phyloP scores from a whole-genome alignment of 2,888 invertebrate species.

The Atrina japonica region DNA sequence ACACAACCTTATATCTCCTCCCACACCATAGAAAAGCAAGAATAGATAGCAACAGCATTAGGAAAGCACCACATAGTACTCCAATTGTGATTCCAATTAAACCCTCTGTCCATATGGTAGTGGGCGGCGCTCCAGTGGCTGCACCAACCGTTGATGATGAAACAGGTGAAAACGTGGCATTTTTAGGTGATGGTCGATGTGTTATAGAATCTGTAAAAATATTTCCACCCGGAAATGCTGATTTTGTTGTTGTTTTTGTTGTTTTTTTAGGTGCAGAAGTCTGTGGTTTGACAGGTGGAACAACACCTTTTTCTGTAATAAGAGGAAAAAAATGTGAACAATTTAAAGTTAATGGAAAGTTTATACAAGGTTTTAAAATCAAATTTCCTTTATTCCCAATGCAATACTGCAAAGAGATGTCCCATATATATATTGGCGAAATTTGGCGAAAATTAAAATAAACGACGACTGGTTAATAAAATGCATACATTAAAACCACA shows the following conservation, averaged over 20 bases:
- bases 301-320: too few species aligned
- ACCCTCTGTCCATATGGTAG: slow-evolving; percentile 24
- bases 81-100: slow-evolving; percentile 31
- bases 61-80: slow-evolving; percentile 31
- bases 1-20: slow-evolving; percentile 39
- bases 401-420: too few species aligned
- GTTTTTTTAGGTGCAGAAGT: neutral
- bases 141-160: slow-evolving; percentile 4
- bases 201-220: slow-evolving; percentile 2
- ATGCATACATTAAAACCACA: too few species aligned
- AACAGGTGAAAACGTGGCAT: neutral
- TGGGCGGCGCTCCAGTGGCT: slow-evolving; percentile 13
- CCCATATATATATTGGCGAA: too few species aligned
- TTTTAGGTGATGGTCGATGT: neutral
- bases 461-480: too few species aligned
- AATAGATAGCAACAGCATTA: slow-evolving; percentile 29
- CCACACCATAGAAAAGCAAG: slow-evolving; percentile 38
- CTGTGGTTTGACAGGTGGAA: too few species aligned
- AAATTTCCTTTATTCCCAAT: too few species aligned
- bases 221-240: slow-evolving; percentile 12
- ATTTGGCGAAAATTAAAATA: too few species aligned
- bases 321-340: too few species aligned
- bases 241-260: slow-evolving; percentile 6
- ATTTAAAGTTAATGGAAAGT: too few species aligned
- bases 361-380: too few species aligned